Conservation (phyloP, 1,140 invertebrate genomes). For the Drosophila parabipectinata region DNA sequence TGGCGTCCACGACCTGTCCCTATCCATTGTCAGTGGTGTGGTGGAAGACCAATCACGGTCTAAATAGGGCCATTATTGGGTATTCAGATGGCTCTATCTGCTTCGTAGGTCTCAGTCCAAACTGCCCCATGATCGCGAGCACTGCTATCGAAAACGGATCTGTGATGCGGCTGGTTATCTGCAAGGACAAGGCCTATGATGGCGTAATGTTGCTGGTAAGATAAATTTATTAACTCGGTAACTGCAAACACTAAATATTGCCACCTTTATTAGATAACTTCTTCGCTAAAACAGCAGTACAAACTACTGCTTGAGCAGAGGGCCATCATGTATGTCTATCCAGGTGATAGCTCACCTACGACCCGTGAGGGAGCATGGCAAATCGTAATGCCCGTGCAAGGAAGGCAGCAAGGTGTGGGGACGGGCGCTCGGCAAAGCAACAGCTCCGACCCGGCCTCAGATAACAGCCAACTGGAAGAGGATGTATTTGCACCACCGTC, state of each 20-base stretch:
- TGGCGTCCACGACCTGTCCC: conserved; percentile 85
- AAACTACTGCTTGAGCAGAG: conserved; percentile 88
- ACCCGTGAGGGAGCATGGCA: conserved; percentile 81
- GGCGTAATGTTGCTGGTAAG: conserved; percentile 88
- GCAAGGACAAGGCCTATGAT: conserved; percentile 88
- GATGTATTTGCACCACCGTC: conserved; percentile 72
- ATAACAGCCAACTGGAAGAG: conserved; percentile 74
- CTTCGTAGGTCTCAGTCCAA: conserved; percentile 88
- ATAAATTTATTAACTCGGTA: neutral
- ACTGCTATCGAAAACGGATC: conserved; percentile 86
- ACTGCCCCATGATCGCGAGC: conserved; percentile 87
- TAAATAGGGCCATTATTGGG: conserved; percentile 88
- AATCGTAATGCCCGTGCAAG: conserved; percentile 77
- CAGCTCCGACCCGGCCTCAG: conserved; percentile 78
- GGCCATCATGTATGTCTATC: conserved; percentile 86
- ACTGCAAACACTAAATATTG: too few species aligned
- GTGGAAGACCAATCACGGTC: conserved; percentile 88
- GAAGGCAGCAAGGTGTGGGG: conserved; percentile 33
- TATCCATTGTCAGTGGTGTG: conserved; percentile 87
- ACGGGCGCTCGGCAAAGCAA: conserved; percentile 68
- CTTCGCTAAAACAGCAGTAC: conserved; percentile 87
- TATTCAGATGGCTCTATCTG: conserved; percentile 89
- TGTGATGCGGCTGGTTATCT: conserved; percentile 87
- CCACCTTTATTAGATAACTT: conserved; percentile 86
- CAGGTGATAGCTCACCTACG: conserved; percentile 84